Percentiles rank a stretch among this genome's conserved stretches.
phyloP scores from a whole-genome alignment of 2,113 vertebrate genomes.

The Albula goreensis region DNA sequence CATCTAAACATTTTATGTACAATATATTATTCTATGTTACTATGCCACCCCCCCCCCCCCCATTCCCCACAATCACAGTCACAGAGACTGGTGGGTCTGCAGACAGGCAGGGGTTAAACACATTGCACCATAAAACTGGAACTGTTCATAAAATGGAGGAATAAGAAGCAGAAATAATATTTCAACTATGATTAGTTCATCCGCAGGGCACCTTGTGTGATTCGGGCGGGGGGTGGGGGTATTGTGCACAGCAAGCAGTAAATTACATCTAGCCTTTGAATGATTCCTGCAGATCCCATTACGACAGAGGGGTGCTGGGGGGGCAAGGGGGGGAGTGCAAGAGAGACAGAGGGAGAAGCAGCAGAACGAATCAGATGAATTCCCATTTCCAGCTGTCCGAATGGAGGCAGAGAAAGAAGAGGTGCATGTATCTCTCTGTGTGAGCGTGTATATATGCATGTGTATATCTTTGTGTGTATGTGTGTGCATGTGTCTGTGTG shows the following conservation, averaged over 20 bases:
- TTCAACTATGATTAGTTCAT: slow-evolving; percentile 87
- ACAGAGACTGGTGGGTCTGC: slow-evolving; percentile 44
- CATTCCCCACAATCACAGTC: slow-evolving; percentile 38
- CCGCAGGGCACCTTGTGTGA: slow-evolving; percentile 77
- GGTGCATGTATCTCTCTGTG: slow-evolving; percentile 47
- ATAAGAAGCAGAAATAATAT: slow-evolving; percentile 86
- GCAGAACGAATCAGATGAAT: slow-evolving; percentile 61
- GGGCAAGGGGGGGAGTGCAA: slow-evolving; percentile 26
- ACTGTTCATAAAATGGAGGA: slow-evolving; percentile 78
- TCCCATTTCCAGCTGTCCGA: slow-evolving; percentile 71
- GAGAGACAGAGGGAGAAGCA: slow-evolving; percentile 25
- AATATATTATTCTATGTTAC: slow-evolving; percentile 47
- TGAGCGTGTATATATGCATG: neutral
- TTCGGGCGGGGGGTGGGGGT: slow-evolving; percentile 42
- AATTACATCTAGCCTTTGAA: slow-evolving; percentile 68
- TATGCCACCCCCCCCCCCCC: slow-evolving; percentile 2
- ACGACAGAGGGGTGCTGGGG: slow-evolving; percentile 41
- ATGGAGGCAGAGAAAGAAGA: neutral
- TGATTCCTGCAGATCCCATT: slow-evolving; percentile 70
- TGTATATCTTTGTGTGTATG: neutral
- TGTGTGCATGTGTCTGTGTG: neutral
- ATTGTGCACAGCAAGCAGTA: slow-evolving; percentile 55
- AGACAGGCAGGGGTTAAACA: slow-evolving; percentile 74
- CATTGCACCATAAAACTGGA: slow-evolving; percentile 74
- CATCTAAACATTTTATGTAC: slow-evolving; percentile 19